phyloP scores from a whole-genome alignment of 2,888 invertebrate species.

The Drosophila anceps region DNA sequence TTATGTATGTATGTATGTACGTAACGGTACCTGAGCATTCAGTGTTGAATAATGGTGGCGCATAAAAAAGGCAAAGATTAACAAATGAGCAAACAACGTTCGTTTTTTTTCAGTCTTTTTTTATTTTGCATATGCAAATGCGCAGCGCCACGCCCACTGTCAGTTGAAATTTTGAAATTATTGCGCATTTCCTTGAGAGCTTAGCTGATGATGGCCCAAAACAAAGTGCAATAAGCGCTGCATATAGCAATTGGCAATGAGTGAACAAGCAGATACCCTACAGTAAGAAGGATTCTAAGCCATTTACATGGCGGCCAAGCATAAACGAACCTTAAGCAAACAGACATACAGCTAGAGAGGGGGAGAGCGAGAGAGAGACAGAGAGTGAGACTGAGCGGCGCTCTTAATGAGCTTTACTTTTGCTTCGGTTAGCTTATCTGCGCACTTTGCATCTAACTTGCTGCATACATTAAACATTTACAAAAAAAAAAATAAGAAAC shows the following conservation, averaged over 20 bases:
- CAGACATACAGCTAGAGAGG: neutral
- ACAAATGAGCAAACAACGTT: constrained; percentile 65
- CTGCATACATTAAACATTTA: constrained; percentile 27
- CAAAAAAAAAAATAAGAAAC: constrained; percentile 6
- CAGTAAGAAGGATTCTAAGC: neutral
- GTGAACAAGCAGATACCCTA: constrained; percentile 1
- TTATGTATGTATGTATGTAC: constrained; percentile 45
- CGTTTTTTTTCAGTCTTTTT: constrained; percentile 30
- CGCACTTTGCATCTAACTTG: constrained; percentile 53
- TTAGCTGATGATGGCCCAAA: constrained; percentile 16
- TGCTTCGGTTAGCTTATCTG: constrained; percentile 48
- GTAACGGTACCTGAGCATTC: constrained; percentile 75
- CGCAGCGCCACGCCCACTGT: constrained; percentile 61
- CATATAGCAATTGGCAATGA: constrained; percentile 1
- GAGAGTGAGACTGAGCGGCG: neutral
- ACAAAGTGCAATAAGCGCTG: constrained; percentile 40
- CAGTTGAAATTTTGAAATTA: constrained; percentile 53
- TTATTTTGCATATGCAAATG: constrained; percentile 64
- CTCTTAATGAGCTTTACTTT: constrained; percentile 50
- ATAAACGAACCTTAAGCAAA: constrained; percentile 13
- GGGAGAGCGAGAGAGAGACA: neutral
- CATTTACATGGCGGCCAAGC: neutral
- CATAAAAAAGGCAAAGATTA: constrained; percentile 59
- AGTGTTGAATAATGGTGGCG: constrained; percentile 75
- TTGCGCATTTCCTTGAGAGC: constrained; percentile 47